A percentile compares a stretch with the other conserved stretches of the same genome.
These are phyloP conservation scores for Aleiodes leptofemur DNA, from an alignment of 2,888 invertebrate genomes.

Conservation along the genomic window DNA sequence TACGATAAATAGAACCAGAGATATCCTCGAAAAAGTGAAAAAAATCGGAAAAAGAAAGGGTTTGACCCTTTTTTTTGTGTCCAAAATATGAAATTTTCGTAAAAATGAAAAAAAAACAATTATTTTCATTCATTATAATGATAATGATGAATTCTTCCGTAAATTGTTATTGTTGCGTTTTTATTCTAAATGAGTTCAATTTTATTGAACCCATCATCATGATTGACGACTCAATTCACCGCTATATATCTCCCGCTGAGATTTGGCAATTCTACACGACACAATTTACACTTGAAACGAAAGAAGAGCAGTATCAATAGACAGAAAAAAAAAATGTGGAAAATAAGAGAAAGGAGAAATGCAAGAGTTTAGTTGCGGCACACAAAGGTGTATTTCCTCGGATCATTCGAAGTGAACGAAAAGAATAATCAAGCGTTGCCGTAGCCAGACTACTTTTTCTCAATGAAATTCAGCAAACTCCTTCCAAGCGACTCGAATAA, in stretches of 20 bases:
- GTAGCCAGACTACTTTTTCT: slow-evolving; percentile 47
- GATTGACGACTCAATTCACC: slow-evolving; percentile 25
- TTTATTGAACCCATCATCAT: background rate
- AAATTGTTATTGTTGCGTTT: no score
- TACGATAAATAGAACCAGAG: no score
- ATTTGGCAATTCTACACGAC: slow-evolving; percentile 32
- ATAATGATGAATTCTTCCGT: no score
- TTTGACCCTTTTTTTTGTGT: no score
- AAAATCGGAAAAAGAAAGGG: no score
- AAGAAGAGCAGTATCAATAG: background rate
- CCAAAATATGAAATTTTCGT: no score
- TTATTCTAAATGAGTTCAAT: background rate
- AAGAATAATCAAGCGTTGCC: slow-evolving; percentile 54
- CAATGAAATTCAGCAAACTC: slow-evolving; percentile 49
- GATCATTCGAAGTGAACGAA: slow-evolving; percentile 11
- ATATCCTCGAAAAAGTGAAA: no score
- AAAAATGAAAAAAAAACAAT: no score
- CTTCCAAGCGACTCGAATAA: slow-evolving; percentile 5
- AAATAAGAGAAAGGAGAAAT: slow-evolving; percentile 1
- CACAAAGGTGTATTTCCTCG: slow-evolving; percentile 1
- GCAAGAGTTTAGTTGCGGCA: background rate
- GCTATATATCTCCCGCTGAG: slow-evolving; percentile 13
- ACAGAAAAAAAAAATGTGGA: background rate
- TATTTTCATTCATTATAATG: no score
- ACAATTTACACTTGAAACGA: slow-evolving; percentile 33